A percentile compares a stretch with the other conserved stretches of the same genome.
Evolutionary conservation across 2,797 vertebrate species (phyloP).

Genomic region (Siniperca scherzeri): DNA sequence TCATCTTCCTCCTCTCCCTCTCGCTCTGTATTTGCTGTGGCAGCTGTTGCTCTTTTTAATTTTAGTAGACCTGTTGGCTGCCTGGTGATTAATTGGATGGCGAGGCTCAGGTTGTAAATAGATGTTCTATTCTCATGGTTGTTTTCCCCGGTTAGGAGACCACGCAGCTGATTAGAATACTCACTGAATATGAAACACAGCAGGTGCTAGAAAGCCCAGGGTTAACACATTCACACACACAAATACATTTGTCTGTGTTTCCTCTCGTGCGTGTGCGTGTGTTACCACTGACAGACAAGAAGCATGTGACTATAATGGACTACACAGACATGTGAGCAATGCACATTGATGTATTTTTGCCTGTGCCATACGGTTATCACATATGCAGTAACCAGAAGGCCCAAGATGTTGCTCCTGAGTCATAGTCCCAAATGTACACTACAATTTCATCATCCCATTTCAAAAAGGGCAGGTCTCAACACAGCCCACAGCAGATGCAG

Average conservation of each 20-base stretch:
- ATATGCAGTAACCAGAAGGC: slow-evolving; percentile 1
- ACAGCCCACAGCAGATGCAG: slow-evolving; percentile 18
- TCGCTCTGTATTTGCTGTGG: slow-evolving; percentile 31
- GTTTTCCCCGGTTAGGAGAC: slow-evolving; percentile 59
- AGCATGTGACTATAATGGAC: slow-evolving; percentile 32
- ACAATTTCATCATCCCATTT: slow-evolving; percentile 15
- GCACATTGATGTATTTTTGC: slow-evolving; percentile 24
- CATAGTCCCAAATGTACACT: slow-evolving; percentile 18
- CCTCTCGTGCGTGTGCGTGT: slow-evolving; percentile 15
- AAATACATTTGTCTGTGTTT: slow-evolving; percentile 17
- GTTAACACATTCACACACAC: slow-evolving; percentile 39
- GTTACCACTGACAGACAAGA: slow-evolving; percentile 26
- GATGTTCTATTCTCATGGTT: slow-evolving; percentile 73
- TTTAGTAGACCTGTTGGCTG: slow-evolving; percentile 63
- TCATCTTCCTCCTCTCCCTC: slow-evolving; percentile 22
- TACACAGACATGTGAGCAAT: slow-evolving; percentile 28
- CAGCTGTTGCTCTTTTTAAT: slow-evolving; percentile 69
- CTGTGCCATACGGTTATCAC: neutral
- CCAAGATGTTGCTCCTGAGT: slow-evolving; percentile 25
- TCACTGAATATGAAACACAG: slow-evolving; percentile 57
- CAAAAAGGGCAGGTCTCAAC: slow-evolving; percentile 27
- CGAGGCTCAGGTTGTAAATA: slow-evolving; percentile 76
- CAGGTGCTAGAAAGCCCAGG: slow-evolving; percentile 63
- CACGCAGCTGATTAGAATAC: slow-evolving; percentile 63
- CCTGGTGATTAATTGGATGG: slow-evolving; percentile 70